Evolutionary conservation across 2,797 vertebrate genomes (phyloP).

Genomic region (Syncerus caffer): DNA sequence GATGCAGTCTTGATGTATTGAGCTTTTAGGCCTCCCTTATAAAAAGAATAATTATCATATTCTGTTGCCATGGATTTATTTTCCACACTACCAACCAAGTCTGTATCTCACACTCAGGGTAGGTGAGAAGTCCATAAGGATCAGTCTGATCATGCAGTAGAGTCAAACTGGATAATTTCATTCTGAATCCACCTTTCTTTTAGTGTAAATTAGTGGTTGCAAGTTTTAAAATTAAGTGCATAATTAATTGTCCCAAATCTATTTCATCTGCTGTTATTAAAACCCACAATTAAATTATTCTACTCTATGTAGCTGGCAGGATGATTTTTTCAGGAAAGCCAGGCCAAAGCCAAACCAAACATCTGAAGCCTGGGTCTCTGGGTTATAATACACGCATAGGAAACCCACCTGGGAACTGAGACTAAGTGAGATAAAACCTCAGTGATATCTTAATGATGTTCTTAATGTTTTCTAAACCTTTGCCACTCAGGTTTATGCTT

Average conservation of each 20-base stretch:
- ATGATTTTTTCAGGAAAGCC: not conserved
- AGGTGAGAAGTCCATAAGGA: not conserved
- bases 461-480: not conserved
- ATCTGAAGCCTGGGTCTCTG: not conserved
- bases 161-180: not conserved
- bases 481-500: not conserved
- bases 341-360: not conserved
- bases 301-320: not conserved
- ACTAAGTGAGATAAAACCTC: not conserved
- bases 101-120: not conserved
- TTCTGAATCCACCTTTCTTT: not conserved
- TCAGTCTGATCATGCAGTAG: not conserved
- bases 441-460: not conserved
- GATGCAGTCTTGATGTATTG: too few species aligned
- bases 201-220: not conserved
- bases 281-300: not conserved
- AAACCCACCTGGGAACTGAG: not conserved
- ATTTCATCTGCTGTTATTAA: not conserved
- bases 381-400: not conserved
- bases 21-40: not conserved
- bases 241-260: not conserved
- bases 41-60: not conserved
- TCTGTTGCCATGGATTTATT: constrained; percentile 5
- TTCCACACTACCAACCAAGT: not conserved
- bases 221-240: not conserved